Evolutionary conservation across 2,113 vertebrate genomes (phyloP), one percentile per base, ranked within the genome.

Genomic region (Campylomormyrus numenius): DNA sequence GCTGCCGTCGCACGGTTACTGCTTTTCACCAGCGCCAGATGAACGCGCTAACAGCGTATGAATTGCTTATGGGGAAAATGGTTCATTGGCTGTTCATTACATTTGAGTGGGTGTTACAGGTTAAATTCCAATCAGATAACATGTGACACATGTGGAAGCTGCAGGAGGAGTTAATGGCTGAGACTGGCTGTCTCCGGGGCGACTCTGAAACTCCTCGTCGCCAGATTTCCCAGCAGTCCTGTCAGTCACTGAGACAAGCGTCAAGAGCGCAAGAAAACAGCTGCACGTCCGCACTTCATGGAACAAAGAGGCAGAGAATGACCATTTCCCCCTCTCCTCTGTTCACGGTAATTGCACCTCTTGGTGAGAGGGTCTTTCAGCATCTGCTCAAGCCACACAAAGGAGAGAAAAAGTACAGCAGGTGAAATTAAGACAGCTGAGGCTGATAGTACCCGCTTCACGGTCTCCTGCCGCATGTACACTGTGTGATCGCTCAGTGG

Each of bases 161-260:
- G 62, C n/a, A 27, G 62, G 62, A 3, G 27, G 10, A 11, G n/a
- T 66, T 5, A 85, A 85, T n/a, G 35, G 39, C 80, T 84, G 39
- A 77, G 70, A 77, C 6, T 77, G 70, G 31, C 35, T 39, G 42
- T 84, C 80, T 48, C 80, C 15, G 39, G 31, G 39, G 31, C 6
- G 77, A 83, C 35, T 31, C 19, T 92, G 88, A 92, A 91, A 53
- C 90, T 88, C 91, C 91, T 52, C 80, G 42, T 70, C 62, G 56
- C 91, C 91, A 89, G 93, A 21, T 52, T 53, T 49, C 21, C 56
- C 35, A n/a, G 31, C 52, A 35, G 19, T 46, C 74, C 92, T 93
- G 94, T 94, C 93, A 93, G 1, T 93, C 92, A 93, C 62, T 13
- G 70, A 85, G 50, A 90, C 66, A 85, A 27, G 56, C 74, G 49